These are phyloP conservation scores for Cuniculus paca DNA, from an alignment of 2,797 vertebrate species.

Conservation along the genomic window DNA sequence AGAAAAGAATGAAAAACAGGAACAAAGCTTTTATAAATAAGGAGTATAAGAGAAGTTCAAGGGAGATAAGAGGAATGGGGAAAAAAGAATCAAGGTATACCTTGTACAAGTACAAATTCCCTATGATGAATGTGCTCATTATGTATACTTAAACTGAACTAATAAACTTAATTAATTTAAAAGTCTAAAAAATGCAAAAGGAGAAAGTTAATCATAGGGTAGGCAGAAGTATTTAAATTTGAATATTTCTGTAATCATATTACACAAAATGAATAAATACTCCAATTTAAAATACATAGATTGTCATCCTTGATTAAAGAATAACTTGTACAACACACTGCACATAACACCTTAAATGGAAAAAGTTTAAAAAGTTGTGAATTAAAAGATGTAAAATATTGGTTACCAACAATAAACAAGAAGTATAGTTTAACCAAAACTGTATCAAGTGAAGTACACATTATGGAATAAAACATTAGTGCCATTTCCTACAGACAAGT, in stretches of 20 bases:
- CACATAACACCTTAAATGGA: background rate
- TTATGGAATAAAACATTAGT: background rate
- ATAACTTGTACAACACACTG: background rate
- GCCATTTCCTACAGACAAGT: background rate
- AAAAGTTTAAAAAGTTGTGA: background rate
- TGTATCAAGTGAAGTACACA: background rate
- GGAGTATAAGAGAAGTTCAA: too few relatives aligned
- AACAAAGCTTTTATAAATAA: too few relatives aligned
- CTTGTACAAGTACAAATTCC: too few relatives aligned
- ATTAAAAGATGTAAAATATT: background rate
- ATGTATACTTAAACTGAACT: too few relatives aligned
- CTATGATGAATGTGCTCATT: too few relatives aligned
- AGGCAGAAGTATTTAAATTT: background rate
- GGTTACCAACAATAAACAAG: background rate
- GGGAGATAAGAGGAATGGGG: too few relatives aligned
- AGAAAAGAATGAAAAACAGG: too few relatives aligned
- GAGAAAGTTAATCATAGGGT: background rate
- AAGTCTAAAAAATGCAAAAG: background rate
- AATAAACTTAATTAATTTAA: too few relatives aligned
- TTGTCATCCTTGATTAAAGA: background rate
- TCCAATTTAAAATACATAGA: background rate
- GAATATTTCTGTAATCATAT: background rate
- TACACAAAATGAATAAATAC: background rate
- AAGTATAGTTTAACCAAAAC: background rate
- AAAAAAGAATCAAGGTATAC: too few relatives aligned